Percentiles rank a stretch among this genome's conserved stretches.
Conservation (phyloP, 2,888 invertebrate genomes). For the Diaprepes abbreviatus region DNA sequence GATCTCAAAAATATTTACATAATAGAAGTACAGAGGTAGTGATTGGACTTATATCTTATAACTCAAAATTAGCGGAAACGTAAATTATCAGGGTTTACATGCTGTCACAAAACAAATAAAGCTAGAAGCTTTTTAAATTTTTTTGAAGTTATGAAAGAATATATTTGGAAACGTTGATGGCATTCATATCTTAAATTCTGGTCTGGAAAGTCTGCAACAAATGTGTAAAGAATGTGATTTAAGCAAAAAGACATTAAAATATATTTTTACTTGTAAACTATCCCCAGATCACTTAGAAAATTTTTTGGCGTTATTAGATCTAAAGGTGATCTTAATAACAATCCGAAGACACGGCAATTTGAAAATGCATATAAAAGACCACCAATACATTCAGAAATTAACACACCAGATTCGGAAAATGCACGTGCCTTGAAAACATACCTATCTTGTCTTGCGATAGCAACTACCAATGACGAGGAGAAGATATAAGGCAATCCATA, state of each 20-base stretch:
- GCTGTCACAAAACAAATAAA: not conserved
- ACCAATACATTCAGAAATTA: not conserved
- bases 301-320: constrained; percentile 48
- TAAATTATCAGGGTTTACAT: not conserved
- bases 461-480: too few relatives aligned
- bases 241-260: not conserved
- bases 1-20: too few relatives aligned
- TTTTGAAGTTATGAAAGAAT: not conserved
- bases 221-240: not conserved
- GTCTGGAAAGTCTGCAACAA: not conserved
- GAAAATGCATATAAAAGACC: not conserved
- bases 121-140: not conserved
- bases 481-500: too few relatives aligned
- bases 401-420: not conserved
- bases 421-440: not conserved
- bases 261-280: constrained; percentile 20
- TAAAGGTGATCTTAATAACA: constrained; percentile 6
- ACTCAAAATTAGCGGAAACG: too few relatives aligned
- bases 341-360: not conserved
- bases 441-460: too few relatives aligned
- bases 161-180: not conserved
- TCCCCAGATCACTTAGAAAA: too few relatives aligned
- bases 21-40: too few relatives aligned
- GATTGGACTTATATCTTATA: too few relatives aligned
- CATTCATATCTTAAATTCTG: not conserved